phyloP scores from a whole-genome alignment of 2,113 vertebrate genomes.

The Abramis brama region DNA sequence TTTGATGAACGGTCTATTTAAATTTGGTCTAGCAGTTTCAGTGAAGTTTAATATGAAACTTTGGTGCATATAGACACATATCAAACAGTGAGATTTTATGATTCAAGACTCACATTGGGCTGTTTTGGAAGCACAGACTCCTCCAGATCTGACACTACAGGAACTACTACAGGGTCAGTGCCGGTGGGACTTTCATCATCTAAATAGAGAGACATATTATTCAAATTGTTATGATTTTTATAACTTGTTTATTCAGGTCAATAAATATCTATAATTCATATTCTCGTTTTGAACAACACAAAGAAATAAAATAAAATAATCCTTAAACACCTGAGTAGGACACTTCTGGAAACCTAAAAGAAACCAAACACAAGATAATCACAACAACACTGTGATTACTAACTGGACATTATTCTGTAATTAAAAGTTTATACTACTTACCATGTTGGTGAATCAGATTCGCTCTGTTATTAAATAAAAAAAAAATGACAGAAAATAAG shows the following conservation, averaged over 20 bases:
- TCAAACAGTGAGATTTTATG: background rate
- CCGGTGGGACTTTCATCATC: background rate
- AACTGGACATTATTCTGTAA: background rate
- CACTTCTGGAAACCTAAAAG: background rate
- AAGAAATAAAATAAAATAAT: background rate
- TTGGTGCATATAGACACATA: background rate
- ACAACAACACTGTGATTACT: background rate
- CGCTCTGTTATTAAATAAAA: constrained; percentile 18
- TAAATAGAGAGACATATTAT: background rate
- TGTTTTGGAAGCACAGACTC: constrained; percentile 8
- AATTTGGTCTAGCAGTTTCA: background rate
- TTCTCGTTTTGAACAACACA: background rate
- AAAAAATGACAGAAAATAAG: background rate
- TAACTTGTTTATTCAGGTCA: background rate
- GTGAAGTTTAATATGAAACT: background rate
- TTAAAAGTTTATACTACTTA: background rate
- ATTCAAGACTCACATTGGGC: constrained; percentile 6
- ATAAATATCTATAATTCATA: background rate
- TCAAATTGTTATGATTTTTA: background rate
- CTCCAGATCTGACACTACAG: background rate
- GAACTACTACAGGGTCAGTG: background rate
- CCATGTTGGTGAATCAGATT: background rate
- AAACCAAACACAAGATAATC: background rate
- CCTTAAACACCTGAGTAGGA: background rate
- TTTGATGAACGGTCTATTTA: background rate